These are phyloP conservation scores for Diorhabda carinulata DNA, from an alignment of 1,140 invertebrate species.

Conservation along the genomic window DNA sequence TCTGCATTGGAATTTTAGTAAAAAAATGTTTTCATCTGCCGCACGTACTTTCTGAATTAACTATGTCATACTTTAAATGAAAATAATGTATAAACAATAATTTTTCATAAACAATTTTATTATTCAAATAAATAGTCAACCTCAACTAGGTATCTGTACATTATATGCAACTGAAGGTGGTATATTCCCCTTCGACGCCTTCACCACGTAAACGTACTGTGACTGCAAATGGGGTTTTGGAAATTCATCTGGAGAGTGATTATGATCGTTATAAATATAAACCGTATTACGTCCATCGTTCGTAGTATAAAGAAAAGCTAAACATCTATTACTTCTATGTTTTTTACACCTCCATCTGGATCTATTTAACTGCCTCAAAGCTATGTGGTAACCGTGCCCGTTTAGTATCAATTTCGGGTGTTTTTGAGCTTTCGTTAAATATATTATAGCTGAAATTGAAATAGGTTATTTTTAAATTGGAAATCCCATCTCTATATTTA, in stretches of 20 bases:
- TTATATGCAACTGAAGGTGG: no score
- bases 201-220: not conserved
- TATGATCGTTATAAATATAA: constrained; percentile 25
- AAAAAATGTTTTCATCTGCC: no score
- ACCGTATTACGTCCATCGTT: constrained; percentile 15
- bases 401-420: constrained; percentile 31
- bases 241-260: constrained; percentile 25
- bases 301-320: constrained; percentile 27
- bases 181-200: not conserved
- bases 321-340: constrained; percentile 28
- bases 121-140: no score
- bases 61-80: no score
- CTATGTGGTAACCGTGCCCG: constrained; percentile 6
- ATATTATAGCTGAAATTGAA: constrained; percentile 28
- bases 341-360: constrained; percentile 32
- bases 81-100: no score
- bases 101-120: no score
- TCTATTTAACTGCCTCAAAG: constrained; percentile 22
- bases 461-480: not conserved
- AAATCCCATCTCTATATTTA: not conserved
- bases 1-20: no score
- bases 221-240: not conserved
- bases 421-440: constrained; percentile 27
- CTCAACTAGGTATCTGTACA: no score
- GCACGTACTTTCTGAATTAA: no score